Evolutionary conservation across 2,797 vertebrate genomes (phyloP), one percentile per base, ranked within the genome.

Genomic region (Diceros bicornis): DNA sequence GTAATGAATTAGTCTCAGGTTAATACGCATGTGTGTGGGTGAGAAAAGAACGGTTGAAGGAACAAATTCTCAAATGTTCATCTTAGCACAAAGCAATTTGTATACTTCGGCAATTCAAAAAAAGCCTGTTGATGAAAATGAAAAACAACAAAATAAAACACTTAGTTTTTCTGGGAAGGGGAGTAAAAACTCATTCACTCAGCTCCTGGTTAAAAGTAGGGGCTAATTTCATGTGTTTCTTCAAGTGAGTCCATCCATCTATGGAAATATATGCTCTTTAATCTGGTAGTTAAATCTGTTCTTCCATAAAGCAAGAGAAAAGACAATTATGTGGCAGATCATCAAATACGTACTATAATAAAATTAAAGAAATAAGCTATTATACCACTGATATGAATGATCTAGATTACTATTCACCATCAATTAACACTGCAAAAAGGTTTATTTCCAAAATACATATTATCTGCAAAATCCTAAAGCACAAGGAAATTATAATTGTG

Each of bases 401-500:
- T 50, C n/a, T 88, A 87, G 37, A 90, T 90, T 91, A 55, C 7
- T 72, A 59, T 61, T 57, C 20, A 96, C 37, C 50, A 69, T 78
- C 44, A 86, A 62, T 69, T 72, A 94, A 95, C 59, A 55, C 13
- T 27, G 44, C 21, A 82, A 75, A 91, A 92, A 97, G 89, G 87
- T 69, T 97, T 52, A 75, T 96, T 98, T 98, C 85, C 94, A 98
- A 94, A 79, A 62, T 94, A 97, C 0, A 72, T 18, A 85, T 71
- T 86, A 79, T 96, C 96, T 97, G 81, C 66, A 97, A 97, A 98
- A 98, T 97, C 78, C 83, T 78, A 94, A 97, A 98, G 94, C 47
- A 91, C 57, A 97, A 95, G 16, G 8, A 92, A 95, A 96, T 90
- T 96, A 55, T 86, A 97, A 88, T 93, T 96, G 97, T 95, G 77